Conservation (phyloP, 2,113 vertebrate species). For the Limnothrissa miodon region DNA sequence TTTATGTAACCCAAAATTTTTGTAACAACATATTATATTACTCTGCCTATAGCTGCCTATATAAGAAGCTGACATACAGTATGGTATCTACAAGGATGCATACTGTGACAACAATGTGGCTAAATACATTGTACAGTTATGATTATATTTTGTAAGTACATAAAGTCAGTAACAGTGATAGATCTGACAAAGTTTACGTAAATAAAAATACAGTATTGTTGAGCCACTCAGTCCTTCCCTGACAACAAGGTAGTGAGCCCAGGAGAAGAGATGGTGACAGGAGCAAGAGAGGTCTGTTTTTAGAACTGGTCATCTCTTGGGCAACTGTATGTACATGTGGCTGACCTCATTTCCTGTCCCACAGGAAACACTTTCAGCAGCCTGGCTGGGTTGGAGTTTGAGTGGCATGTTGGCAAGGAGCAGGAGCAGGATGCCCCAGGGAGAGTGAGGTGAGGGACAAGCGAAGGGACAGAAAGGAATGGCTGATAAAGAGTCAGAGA, state of each 20-base stretch:
- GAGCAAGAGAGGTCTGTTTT: background rate
- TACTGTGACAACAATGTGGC: background rate
- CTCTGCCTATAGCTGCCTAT: too few relatives aligned
- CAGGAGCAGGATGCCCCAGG: slow-evolving; percentile 55
- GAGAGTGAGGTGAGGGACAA: slow-evolving; percentile 25
- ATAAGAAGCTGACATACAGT: too few relatives aligned
- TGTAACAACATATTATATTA: too few relatives aligned
- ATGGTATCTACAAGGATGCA: too few relatives aligned
- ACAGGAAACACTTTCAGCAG: slow-evolving; percentile 73
- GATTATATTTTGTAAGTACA: background rate
- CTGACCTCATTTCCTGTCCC: slow-evolving; percentile 35
- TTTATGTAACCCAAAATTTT: background rate
- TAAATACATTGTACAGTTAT: background rate
- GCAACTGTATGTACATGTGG: background rate
- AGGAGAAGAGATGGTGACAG: background rate
- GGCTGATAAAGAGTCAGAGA: background rate
- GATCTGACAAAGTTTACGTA: background rate
- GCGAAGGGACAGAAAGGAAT: background rate
- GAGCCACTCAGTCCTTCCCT: background rate
- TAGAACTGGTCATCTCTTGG: background rate
- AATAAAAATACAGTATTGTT: background rate
- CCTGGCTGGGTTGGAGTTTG: slow-evolving; percentile 66
- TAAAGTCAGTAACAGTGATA: background rate
- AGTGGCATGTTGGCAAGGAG: slow-evolving; percentile 62
- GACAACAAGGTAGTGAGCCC: background rate